Evolutionary conservation across 2,888 invertebrate species (phyloP).

Genomic region (Drosophila subquinaria): DNA sequence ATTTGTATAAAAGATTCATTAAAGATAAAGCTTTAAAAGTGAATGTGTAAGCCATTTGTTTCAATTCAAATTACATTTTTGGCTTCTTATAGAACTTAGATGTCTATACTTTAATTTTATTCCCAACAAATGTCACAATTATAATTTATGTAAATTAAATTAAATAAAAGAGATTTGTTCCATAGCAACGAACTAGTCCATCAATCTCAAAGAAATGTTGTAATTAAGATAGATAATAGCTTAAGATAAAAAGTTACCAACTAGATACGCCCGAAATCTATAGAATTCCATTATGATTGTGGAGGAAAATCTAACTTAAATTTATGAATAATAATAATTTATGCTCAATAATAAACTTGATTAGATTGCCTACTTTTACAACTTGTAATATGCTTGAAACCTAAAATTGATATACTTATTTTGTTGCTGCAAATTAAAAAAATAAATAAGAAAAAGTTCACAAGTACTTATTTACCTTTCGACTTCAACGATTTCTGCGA

Average conservation of each 20-base stretch:
- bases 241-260: too few species aligned
- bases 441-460: neutral
- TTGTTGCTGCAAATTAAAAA: neutral
- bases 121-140: neutral
- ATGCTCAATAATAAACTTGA: too few species aligned
- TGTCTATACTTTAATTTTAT: neutral
- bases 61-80: neutral
- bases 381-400: neutral
- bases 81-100: neutral
- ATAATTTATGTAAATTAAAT: neutral
- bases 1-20: neutral
- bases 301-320: too few species aligned
- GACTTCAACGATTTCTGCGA: neutral
- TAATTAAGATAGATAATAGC: too few species aligned
- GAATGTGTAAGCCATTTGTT: neutral
- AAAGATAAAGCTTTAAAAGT: neutral
- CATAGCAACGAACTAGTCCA: neutral
- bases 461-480: neutral
- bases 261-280: too few species aligned
- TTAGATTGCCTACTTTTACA: neutral
- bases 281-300: too few species aligned
- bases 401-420: neutral
- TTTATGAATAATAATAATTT: too few species aligned
- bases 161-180: neutral
- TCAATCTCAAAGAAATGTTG: neutral